phyloP scores from a whole-genome alignment of 2,113 vertebrate genomes.

The Laticauda laticaudata region DNA sequence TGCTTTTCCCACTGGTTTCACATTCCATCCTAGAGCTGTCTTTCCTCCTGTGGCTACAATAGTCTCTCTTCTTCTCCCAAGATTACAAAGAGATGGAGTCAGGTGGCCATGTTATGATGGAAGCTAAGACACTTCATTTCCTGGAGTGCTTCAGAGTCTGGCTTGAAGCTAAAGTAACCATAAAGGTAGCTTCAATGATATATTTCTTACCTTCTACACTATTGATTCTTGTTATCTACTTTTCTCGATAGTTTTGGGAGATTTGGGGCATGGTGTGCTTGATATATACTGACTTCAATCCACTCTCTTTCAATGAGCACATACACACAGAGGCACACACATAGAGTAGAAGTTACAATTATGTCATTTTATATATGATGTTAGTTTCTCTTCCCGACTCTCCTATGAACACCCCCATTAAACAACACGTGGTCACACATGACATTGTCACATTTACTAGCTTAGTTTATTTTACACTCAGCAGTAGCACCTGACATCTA shows the following conservation, averaged over 20 bases:
- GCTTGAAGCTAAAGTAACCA: not conserved
- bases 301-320: not conserved
- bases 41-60: not conserved
- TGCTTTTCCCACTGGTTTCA: not conserved
- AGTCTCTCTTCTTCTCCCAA: not conserved
- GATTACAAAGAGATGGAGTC: not conserved
- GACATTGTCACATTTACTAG: no score
- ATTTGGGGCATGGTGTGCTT: not conserved
- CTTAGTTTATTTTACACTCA: no score
- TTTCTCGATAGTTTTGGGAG: not conserved
- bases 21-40: not conserved
- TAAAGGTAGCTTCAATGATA: not conserved
- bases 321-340: not conserved
- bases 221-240: not conserved
- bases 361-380: no score
- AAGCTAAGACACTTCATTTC: not conserved
- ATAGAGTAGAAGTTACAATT: no score
- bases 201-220: not conserved
- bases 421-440: no score
- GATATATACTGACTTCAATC: not conserved
- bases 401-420: no score
- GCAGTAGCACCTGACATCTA: no score
- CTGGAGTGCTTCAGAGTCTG: not conserved
- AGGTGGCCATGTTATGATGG: not conserved
- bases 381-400: no score